phyloP scores from a whole-genome alignment of 2,113 vertebrate species.

The Melospiza melodia region DNA sequence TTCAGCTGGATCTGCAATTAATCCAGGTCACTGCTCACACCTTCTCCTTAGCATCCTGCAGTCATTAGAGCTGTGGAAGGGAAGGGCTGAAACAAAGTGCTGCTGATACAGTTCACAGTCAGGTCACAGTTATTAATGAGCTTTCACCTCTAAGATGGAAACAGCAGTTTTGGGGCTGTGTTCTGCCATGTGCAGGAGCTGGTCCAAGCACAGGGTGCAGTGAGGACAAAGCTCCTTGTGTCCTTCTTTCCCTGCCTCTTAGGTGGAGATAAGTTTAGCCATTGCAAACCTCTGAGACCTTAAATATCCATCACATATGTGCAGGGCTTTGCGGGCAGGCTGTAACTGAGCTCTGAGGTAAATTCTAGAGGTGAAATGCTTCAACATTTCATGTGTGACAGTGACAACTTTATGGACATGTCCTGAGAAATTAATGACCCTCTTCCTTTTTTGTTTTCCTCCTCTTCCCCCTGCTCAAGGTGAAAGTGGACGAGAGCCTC shows the following conservation, averaged over 20 bases:
- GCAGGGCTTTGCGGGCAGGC: background rate
- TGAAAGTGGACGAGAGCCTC: slow-evolving; percentile 85
- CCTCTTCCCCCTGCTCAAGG: slow-evolving; percentile 68
- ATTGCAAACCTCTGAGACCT: background rate
- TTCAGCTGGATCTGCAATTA: slow-evolving; percentile 49
- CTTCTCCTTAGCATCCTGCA: slow-evolving; percentile 40
- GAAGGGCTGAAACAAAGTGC: background rate
- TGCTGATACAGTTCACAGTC: slow-evolving; percentile 56
- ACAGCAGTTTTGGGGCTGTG: background rate
- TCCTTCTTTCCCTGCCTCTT: background rate
- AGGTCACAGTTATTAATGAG: slow-evolving; percentile 57
- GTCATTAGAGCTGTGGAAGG: slow-evolving; percentile 14
- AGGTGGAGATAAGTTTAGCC: background rate
- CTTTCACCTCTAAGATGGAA: slow-evolving; percentile 51
- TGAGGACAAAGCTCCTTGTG: background rate
- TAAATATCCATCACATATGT: background rate
- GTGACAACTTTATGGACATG: background rate
- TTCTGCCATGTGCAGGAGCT: background rate
- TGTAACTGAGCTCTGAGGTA: background rate
- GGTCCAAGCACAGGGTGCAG: background rate
- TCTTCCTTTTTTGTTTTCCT: background rate
- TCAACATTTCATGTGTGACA: background rate
- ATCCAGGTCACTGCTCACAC: slow-evolving; percentile 58
- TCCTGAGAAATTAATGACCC: background rate
- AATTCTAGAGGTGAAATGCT: background rate